Conservation (phyloP, 92 coral and sea anemone species). For the Blastomussa wellsi region DNA sequence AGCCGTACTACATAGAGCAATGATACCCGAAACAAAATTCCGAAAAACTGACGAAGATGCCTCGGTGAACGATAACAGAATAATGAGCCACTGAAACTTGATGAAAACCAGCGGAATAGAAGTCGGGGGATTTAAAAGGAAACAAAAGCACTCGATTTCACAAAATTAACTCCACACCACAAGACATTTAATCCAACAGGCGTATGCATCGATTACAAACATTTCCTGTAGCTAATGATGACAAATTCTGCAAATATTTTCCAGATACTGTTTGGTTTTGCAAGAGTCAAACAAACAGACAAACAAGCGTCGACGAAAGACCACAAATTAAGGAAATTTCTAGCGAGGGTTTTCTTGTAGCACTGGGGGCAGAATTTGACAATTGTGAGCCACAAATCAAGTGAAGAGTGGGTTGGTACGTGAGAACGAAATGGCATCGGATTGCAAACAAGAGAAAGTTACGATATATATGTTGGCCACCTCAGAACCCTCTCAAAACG, state of each 20-base stretch:
- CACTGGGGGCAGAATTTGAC: background rate
- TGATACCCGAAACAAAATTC: background rate
- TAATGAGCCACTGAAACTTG: background rate
- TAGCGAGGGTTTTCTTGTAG: background rate
- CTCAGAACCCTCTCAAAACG: background rate
- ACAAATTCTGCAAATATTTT: constrained; percentile 27
- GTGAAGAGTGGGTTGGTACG: background rate
- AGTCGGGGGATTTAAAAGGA: constrained; percentile 5
- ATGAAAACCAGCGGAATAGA: background rate
- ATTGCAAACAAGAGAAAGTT: constrained; percentile 3
- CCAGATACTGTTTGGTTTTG: background rate
- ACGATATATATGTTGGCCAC: background rate
- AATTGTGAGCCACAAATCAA: background rate
- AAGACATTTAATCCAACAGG: constrained; percentile 32
- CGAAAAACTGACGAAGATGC: background rate
- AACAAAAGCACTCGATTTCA: constrained; percentile 9
- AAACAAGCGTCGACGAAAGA: background rate
- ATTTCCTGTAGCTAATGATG: constrained; percentile 28
- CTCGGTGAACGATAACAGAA: constrained; percentile 4
- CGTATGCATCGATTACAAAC: constrained; percentile 23
- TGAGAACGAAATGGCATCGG: background rate
- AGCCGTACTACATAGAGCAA: background rate
- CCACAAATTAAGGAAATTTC: background rate
- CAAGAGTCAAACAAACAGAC: background rate
- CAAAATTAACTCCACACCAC: constrained; percentile 30